These are phyloP conservation scores for Penaeus japonicus DNA, from an alignment of 1,140 invertebrate genomes.

Conservation along the genomic window DNA sequence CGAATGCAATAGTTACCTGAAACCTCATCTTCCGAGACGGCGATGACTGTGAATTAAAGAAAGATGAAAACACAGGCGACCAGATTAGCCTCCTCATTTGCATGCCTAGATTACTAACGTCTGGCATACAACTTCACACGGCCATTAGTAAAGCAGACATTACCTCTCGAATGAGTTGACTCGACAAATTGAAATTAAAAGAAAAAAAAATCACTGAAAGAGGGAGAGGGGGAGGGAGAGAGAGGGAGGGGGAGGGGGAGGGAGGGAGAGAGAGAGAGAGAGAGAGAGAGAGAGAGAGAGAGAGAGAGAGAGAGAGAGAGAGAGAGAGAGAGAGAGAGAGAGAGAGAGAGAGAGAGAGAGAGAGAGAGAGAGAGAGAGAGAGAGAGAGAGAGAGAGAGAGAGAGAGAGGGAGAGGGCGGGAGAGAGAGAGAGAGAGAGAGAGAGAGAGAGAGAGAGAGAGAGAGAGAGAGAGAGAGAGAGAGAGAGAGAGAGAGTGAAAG, in stretches of 20 bases:
- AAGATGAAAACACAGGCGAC: too few species aligned
- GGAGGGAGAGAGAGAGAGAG: not conserved
- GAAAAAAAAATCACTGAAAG: not conserved
- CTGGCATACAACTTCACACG: too few species aligned
- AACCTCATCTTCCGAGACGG: too few species aligned
- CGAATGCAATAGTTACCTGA: too few species aligned
- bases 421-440: not conserved
- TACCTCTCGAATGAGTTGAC: not conserved
- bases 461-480: slow-evolving; percentile 9
- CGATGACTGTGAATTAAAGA: too few species aligned
- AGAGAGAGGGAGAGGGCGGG: not conserved
- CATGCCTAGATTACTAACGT: too few species aligned
- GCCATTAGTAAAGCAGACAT: too few species aligned
- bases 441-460: not conserved
- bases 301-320: not conserved
- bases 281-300: not conserved
- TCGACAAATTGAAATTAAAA: not conserved
- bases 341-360: not conserved
- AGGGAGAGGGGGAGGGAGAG: not conserved
- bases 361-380: not conserved
- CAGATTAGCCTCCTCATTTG: too few species aligned
- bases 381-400: not conserved
- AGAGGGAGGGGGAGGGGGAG: not conserved
- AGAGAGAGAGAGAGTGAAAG: slow-evolving; percentile 18
- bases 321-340: not conserved